Evolutionary conservation across 2,113 vertebrate species (phyloP), one percentile per base, ranked within the genome.

Genomic region (Xenopus laevis): DNA sequence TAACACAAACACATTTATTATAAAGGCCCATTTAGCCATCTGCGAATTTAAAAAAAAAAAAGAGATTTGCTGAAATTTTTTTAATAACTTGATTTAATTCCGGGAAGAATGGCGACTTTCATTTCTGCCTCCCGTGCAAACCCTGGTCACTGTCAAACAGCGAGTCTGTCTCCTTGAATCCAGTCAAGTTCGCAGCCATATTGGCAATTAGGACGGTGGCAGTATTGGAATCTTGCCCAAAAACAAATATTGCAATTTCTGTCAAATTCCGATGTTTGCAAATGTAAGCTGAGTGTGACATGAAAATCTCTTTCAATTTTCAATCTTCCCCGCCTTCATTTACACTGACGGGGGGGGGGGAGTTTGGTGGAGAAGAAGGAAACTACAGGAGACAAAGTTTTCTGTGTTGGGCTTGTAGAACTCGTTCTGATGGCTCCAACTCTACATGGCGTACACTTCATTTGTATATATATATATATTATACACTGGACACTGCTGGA

Each of bases 181-280:
- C 72, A 74, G 64, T 74, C 17, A 60, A 13, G 63, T 67, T 59
- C 30, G 59, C 67, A 63, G 67, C 72, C 23, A 27, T 27, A 27
- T 27, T 27, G 23, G 23, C 23, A 27, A 27, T 27, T 27, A 27
- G 55, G 13, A 33, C 13, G n/a, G 44, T 61, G 72, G 45, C 13
- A 74, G 18, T 13, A 20, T 46, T 68, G 64, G 72, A 74, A 17
- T 61, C 60, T 61, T 44, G 65, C 65, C 72, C 45, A n/a, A 74
- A 61, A 61, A 58, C 27, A 60, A 74, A 68, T 50, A 52, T 68
- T 55, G 58, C 72, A 67, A 45, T 40, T 58, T 61, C 45, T 59
- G 65, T 68, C 72, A 68, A 45, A 47, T 30, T 52, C 58, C 21
- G 45, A 20, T 65, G 17, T 78, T 66, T 66, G 4, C 23, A 27